Conservation (phyloP, 2,113 vertebrate species). For the Lipophrys pholis region DNA sequence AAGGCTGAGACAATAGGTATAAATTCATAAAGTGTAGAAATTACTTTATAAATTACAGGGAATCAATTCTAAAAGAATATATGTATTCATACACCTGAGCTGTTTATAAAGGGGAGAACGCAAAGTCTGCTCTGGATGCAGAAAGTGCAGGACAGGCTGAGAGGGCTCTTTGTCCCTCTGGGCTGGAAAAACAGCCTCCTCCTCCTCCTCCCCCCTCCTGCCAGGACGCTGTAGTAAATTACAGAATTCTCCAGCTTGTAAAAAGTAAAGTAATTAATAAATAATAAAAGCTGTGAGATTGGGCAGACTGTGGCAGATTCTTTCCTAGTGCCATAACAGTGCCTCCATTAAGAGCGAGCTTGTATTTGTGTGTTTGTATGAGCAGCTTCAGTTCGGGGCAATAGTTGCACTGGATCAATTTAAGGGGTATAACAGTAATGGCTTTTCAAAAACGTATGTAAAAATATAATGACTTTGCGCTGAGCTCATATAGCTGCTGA, state of each 20-base stretch:
- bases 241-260: slow-evolving; percentile 78
- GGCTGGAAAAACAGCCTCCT: slow-evolving; percentile 79
- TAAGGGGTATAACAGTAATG: too few relatives aligned
- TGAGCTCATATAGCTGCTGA: too few relatives aligned
- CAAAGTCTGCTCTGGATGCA: slow-evolving; percentile 55
- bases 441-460: too few relatives aligned
- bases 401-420: too few relatives aligned
- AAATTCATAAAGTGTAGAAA: slow-evolving; percentile 17
- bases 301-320: slow-evolving; percentile 76
- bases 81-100: not conserved
- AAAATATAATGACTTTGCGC: too few relatives aligned
- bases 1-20: too few relatives aligned
- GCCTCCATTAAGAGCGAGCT: slow-evolving; percentile 60
- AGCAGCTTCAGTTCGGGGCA: slow-evolving; percentile 23
- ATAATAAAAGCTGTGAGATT: slow-evolving; percentile 79
- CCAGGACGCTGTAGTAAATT: slow-evolving; percentile 75
- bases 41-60: slow-evolving; percentile 6
- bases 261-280: slow-evolving; percentile 82
- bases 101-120: slow-evolving; percentile 26
- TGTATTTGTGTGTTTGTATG: slow-evolving; percentile 47
- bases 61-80: not conserved
- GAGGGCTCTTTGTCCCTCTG: slow-evolving; percentile 75
- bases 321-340: slow-evolving; percentile 82
- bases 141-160: slow-evolving; percentile 67
- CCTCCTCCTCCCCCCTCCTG: slow-evolving; percentile 43